Evolutionary conservation across 2,797 vertebrate genomes (phyloP).

Genomic region (Poeciliopsis paucimaculata): DNA sequence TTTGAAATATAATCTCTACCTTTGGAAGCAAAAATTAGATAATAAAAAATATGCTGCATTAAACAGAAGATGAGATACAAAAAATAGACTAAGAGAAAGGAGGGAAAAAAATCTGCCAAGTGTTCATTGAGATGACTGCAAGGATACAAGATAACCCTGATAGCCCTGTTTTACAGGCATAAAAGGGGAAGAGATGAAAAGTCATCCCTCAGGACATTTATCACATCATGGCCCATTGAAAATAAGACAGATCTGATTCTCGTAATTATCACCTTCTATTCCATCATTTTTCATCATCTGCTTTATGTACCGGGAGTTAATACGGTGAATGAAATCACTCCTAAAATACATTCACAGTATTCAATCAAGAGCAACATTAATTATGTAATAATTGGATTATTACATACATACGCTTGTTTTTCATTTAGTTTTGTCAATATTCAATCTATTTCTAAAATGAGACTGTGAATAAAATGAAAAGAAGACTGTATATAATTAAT

Average conservation of each 20-base stretch:
- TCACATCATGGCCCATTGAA: constrained; percentile 48
- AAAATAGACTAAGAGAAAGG: constrained; percentile 18
- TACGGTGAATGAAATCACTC: not conserved
- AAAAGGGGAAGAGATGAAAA: constrained; percentile 28
- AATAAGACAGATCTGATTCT: constrained; percentile 47
- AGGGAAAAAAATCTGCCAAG: constrained; percentile 19
- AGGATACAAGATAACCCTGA: constrained; percentile 68
- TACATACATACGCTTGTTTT: not conserved
- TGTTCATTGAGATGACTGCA: constrained; percentile 30
- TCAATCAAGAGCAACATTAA: not conserved
- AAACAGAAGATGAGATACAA: not conserved
- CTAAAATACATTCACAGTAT: constrained; percentile 13
- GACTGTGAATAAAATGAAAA: not conserved
- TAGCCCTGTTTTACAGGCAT: constrained; percentile 48
- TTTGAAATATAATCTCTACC: constrained; percentile 8
- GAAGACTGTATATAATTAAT: not conserved
- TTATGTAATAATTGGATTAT: not conserved
- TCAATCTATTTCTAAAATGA: not conserved
- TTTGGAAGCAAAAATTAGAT: not conserved
- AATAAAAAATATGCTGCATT: constrained; percentile 10
- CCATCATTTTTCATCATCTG: constrained; percentile 35
- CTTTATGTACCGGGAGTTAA: constrained; percentile 7
- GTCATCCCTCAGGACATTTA: constrained; percentile 53
- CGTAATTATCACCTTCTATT: constrained; percentile 51
- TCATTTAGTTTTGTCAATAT: not conserved